These are phyloP conservation scores for Sigmodon hispidus DNA, from an alignment of 2,113 vertebrate species.

Conservation along the genomic window DNA sequence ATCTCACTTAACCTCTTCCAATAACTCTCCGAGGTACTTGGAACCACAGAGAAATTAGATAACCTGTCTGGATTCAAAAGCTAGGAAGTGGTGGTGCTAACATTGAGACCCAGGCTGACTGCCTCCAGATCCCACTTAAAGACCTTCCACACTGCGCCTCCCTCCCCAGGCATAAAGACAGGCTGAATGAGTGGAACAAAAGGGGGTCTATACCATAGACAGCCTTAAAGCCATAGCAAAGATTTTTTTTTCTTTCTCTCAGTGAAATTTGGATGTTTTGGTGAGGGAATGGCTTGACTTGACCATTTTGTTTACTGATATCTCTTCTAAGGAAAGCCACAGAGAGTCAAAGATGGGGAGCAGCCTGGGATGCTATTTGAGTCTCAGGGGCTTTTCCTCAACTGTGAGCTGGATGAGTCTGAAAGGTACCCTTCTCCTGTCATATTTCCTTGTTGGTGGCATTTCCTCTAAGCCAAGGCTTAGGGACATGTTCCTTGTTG, in stretches of 20 bases:
- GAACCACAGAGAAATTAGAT: background rate
- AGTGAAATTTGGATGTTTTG: background rate
- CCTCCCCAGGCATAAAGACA: background rate
- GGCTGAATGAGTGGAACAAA: background rate
- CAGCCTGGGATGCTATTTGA: background rate
- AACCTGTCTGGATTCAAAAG: background rate
- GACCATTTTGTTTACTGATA: background rate
- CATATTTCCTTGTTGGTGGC: background rate
- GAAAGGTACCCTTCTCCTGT: background rate
- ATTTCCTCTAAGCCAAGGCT: background rate
- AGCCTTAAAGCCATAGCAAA: background rate
- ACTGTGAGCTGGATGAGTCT: background rate
- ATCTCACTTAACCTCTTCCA: background rate
- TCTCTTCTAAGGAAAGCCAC: background rate
- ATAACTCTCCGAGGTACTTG: background rate
- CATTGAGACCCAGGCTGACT: fast-evolving
- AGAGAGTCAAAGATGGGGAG: background rate
- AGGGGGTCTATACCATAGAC: background rate
- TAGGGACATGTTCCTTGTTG: background rate
- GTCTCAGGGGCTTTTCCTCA: background rate
- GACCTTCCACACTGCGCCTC: background rate
- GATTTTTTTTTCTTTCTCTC: background rate
- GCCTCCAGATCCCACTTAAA: background rate
- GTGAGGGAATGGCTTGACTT: background rate
- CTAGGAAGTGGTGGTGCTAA: background rate